These are phyloP conservation scores for Philereme vetulata DNA, from an alignment of 2,888 invertebrate species.

Conservation along the genomic window DNA sequence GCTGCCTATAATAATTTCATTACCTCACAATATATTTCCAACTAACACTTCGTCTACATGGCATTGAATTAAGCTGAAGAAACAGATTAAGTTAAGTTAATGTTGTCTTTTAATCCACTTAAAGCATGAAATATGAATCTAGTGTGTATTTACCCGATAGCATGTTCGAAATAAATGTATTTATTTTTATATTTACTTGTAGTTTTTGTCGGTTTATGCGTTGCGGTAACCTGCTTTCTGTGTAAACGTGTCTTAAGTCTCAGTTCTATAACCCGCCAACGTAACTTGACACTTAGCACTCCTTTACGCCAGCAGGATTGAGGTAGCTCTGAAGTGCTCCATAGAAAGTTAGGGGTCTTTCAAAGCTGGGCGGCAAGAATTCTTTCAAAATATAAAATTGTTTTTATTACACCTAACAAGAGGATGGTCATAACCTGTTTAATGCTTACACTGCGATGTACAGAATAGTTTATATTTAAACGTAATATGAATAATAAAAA, in stretches of 20 bases:
- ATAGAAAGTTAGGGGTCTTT: conserved; percentile 45
- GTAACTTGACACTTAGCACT: conserved; percentile 47
- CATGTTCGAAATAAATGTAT: no score
- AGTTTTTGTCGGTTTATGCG: no score
- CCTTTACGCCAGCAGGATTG: conserved; percentile 35
- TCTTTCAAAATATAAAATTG: conserved; percentile 59
- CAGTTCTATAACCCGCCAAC: conserved; percentile 42
- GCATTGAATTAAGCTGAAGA: no score
- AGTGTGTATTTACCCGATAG: no score
- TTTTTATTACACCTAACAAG: conserved; percentile 54
- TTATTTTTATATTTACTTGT: no score
- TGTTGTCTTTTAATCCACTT: no score
- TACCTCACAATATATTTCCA: no score
- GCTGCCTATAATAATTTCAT: no score
- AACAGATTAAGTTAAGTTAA: no score
- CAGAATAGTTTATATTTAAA: conserved; percentile 20
- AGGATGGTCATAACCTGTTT: conserved; percentile 49
- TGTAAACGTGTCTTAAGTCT: conserved; percentile 13
- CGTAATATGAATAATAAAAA: conserved; percentile 9
- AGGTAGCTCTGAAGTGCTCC: conserved; percentile 34
- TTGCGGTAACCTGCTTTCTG: conserved; percentile 6
- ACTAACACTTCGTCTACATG: no score
- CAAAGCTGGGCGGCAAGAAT: conserved; percentile 40
- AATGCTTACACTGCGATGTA: conserved; percentile 33
- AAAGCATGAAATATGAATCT: no score